These are phyloP conservation scores for Galeruca laticollis DNA, from an alignment of 2,888 invertebrate species.

Conservation along the genomic window DNA sequence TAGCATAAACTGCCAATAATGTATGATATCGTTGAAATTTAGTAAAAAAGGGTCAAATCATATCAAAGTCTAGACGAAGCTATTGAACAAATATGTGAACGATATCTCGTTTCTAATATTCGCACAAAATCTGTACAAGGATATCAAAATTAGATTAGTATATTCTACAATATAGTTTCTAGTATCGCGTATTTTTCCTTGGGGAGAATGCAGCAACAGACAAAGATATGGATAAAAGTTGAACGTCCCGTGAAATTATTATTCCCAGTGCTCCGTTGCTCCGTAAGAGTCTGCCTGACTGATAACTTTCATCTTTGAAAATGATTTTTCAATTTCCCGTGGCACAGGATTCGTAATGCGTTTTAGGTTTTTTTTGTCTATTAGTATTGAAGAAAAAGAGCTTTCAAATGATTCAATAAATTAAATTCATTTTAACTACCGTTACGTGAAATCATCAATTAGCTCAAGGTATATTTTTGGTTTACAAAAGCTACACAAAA, in stretches of 20 bases:
- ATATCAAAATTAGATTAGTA: background rate
- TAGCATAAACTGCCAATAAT: too few relatives aligned
- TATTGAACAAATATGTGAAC: too few relatives aligned
- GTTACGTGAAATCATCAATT: too few relatives aligned
- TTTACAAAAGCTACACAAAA: too few relatives aligned
- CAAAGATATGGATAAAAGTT: conserved; percentile 12
- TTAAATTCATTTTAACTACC: too few relatives aligned
- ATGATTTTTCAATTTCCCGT: background rate
- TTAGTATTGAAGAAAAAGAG: too few relatives aligned
- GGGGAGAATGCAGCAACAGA: background rate
- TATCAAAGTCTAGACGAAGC: too few relatives aligned
- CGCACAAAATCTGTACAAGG: background rate
- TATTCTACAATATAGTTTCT: background rate
- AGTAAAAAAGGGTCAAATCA: too few relatives aligned
- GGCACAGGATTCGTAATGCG: background rate
- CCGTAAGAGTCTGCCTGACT: background rate
- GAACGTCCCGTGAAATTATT: conserved; percentile 18
- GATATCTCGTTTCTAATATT: too few relatives aligned
- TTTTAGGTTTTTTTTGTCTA: background rate
- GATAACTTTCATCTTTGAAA: conserved; percentile 19
- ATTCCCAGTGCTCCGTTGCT: conserved; percentile 1
- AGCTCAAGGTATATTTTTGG: too few relatives aligned
- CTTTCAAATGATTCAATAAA: too few relatives aligned
- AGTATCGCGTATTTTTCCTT: background rate
- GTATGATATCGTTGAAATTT: too few relatives aligned